Conservation (phyloP, 1,140 invertebrate genomes). For the Drosophila sturtevanti region DNA sequence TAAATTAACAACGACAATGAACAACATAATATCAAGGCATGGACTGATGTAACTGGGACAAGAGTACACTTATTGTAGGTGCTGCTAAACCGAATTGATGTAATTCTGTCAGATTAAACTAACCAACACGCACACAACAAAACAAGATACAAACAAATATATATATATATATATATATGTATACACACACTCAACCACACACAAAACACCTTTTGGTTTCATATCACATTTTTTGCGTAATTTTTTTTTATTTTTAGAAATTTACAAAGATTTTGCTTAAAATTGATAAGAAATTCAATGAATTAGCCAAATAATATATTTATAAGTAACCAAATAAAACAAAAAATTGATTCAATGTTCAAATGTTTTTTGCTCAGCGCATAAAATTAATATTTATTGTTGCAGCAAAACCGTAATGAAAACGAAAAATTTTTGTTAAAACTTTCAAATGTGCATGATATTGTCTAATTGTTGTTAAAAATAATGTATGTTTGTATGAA, state of each 20-base stretch:
- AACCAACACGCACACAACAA: slow-evolving; percentile 34
- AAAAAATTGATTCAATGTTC: slow-evolving; percentile 18
- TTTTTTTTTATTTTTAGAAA: neutral
- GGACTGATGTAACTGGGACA: slow-evolving; percentile 25
- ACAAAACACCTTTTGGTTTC: slow-evolving; percentile 26
- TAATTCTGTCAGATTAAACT: slow-evolving; percentile 15
- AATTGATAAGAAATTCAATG: slow-evolving; percentile 26
- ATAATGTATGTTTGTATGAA: slow-evolving; percentile 22
- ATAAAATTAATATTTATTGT: slow-evolving; percentile 20
- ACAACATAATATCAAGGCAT: slow-evolving; percentile 20
- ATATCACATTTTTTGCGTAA: slow-evolving; percentile 9
- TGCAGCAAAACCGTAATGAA: slow-evolving; percentile 14
- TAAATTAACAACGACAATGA: slow-evolving; percentile 23
- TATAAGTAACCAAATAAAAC: slow-evolving; percentile 7
- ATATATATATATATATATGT: slow-evolving; percentile 2
- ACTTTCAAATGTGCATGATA: slow-evolving; percentile 45
- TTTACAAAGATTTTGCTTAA: slow-evolving; percentile 19
- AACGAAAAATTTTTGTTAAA: slow-evolving; percentile 11
- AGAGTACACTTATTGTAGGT: slow-evolving; percentile 19
- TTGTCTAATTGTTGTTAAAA: slow-evolving; percentile 66
- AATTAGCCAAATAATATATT: slow-evolving; percentile 44
- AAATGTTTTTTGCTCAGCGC: slow-evolving; percentile 40
- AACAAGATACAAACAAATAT: slow-evolving; percentile 11
- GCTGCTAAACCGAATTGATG: slow-evolving; percentile 2
- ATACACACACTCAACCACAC: slow-evolving; percentile 17